A percentile compares a stretch with the other conserved stretches of the same genome.
Conservation (phyloP, 2,113 vertebrate species). For the Proterorhinus semilunaris region DNA sequence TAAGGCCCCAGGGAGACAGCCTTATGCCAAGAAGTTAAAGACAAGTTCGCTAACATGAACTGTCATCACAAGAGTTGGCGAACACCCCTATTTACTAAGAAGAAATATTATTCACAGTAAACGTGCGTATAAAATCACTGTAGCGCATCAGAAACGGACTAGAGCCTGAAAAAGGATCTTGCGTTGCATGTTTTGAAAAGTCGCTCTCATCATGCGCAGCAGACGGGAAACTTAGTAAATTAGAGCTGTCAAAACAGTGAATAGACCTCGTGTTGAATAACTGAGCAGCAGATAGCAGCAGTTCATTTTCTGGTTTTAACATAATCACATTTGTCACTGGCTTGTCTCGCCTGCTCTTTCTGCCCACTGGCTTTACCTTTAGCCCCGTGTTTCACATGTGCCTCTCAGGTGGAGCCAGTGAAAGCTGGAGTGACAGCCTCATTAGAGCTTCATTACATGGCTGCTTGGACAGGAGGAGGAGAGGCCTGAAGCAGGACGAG, state of each 20-base stretch:
- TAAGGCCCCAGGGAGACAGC: too few species aligned
- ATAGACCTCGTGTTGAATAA: neutral
- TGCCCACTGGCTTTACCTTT: neutral
- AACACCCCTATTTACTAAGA: too few species aligned
- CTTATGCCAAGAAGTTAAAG: too few species aligned
- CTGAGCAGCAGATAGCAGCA: neutral
- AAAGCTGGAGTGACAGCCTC: conserved; percentile 64
- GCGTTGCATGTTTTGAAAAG: too few species aligned
- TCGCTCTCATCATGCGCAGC: too few species aligned
- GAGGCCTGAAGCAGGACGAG: conserved; percentile 30
- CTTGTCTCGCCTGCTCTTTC: neutral
- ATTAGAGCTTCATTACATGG: conserved; percentile 70
- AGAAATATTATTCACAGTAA: too few species aligned
- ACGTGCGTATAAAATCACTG: too few species aligned
- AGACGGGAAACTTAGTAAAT: conserved; percentile 1
- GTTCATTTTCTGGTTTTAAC: neutral
- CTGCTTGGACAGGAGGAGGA: conserved; percentile 52
- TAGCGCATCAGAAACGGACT: too few species aligned
- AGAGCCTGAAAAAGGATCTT: too few species aligned
- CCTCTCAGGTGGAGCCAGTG: conserved; percentile 32
- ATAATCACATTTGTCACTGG: neutral
- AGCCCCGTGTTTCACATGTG: neutral
- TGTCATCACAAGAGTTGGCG: too few species aligned
- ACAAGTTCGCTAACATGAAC: too few species aligned
- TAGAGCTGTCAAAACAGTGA: neutral